These are phyloP conservation scores for Sarcophaga variegata DNA, from an alignment of 2,888 invertebrate genomes.

Conservation along the genomic window DNA sequence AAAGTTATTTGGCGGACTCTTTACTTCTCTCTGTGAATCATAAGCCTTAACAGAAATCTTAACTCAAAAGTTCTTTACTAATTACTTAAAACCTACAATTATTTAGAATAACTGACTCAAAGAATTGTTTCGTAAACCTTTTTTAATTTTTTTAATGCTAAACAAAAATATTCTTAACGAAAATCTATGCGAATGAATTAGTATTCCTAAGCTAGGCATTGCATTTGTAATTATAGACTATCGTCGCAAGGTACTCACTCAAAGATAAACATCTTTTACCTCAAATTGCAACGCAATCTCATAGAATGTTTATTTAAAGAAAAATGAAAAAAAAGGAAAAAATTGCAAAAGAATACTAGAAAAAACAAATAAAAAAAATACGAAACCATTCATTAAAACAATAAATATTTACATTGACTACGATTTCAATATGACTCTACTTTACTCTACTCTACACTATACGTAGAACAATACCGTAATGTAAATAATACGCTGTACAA, in stretches of 20 bases:
- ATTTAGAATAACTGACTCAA: too few relatives aligned
- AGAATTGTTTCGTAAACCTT: too few relatives aligned
- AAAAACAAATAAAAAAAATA: not conserved
- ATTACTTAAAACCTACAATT: too few relatives aligned
- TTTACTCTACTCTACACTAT: not conserved
- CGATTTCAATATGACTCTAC: conserved; percentile 32
- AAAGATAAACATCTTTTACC: not conserved
- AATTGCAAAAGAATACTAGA: conserved; percentile 37
- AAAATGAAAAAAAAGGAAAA: not conserved
- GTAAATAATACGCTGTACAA: conserved; percentile 35
- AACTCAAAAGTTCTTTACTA: too few relatives aligned
- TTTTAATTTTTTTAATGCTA: too few relatives aligned
- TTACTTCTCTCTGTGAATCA: too few relatives aligned
- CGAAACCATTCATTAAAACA: conserved; percentile 37
- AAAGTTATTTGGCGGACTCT: too few relatives aligned
- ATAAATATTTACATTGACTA: conserved; percentile 57
- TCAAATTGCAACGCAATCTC: not conserved
- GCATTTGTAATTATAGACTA: not conserved
- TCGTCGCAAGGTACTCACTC: not conserved
- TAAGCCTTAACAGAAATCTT: too few relatives aligned
- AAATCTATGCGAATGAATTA: too few relatives aligned
- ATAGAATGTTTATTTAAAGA: conserved; percentile 7
- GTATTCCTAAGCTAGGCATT: not conserved
- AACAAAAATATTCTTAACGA: too few relatives aligned
- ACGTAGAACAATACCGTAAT: conserved; percentile 35